Conservation (phyloP, 2,888 invertebrate species). For the Mythimna ferrago region DNA sequence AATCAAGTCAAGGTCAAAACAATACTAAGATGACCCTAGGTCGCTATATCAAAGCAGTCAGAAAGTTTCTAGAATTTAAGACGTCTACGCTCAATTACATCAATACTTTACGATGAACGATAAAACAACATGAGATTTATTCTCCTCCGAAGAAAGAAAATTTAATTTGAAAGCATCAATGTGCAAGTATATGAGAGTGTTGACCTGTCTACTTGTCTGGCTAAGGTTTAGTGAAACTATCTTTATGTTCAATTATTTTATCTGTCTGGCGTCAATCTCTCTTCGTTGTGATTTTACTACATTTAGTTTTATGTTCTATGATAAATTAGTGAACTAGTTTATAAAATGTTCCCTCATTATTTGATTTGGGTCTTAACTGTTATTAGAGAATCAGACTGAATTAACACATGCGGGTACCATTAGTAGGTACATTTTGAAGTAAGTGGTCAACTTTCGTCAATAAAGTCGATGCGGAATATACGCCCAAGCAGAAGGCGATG, state of each 20-base stretch:
- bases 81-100: conserved; percentile 8
- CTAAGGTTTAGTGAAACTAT: conserved; percentile 26
- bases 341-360: background rate
- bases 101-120: conserved; percentile 31
- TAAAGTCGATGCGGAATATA: too few species aligned
- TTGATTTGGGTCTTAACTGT: background rate
- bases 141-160: conserved; percentile 33
- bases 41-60: background rate
- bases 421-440: background rate
- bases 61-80: background rate
- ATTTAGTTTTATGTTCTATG: conserved; percentile 16
- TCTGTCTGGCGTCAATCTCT: conserved; percentile 35
- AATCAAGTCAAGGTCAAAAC: background rate
- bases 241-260: conserved; percentile 24
- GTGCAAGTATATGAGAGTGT: conserved; percentile 48
- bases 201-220: conserved; percentile 66
- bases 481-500: too few species aligned
- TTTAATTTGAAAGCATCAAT: conserved; percentile 38
- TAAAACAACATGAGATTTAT: conserved; percentile 31
- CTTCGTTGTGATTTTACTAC: conserved; percentile 1
- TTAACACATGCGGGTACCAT: conserved; percentile 3
- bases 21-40: background rate
- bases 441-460: too few species aligned
- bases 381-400: conserved; percentile 1
- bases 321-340: conserved; percentile 9